phyloP scores from a whole-genome alignment of 2,888 invertebrate species.

The Chalcosyrphus nemorum region DNA sequence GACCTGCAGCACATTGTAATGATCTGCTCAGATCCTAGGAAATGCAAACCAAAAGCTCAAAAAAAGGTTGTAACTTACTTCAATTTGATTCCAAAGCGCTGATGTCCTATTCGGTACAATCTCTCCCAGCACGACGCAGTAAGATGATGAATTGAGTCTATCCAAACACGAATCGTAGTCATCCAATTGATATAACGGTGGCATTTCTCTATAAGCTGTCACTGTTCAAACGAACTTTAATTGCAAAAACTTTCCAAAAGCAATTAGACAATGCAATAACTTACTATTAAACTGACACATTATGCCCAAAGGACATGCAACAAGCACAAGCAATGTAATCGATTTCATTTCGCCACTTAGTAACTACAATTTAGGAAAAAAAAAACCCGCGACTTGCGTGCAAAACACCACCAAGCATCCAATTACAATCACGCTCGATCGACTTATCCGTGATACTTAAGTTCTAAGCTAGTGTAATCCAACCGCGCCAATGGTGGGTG shows the following conservation, averaged over 20 bases:
- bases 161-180: constrained; percentile 80
- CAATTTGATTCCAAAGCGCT: constrained; percentile 76
- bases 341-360: constrained; percentile 1
- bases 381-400: neutral
- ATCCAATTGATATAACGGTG: constrained; percentile 78
- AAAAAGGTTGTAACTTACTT: too few species aligned
- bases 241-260: neutral
- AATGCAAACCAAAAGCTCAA: too few species aligned
- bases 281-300: constrained; percentile 59
- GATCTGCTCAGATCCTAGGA: too few species aligned
- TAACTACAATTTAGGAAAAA: neutral
- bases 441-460: neutral
- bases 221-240: constrained; percentile 73
- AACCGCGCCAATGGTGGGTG: neutral
- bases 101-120: constrained; percentile 76
- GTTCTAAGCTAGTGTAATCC: too few species aligned
- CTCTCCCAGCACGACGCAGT: constrained; percentile 78
- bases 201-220: constrained; percentile 81
- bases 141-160: constrained; percentile 66
- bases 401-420: neutral
- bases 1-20: too few species aligned
- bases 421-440: too few species aligned
- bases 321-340: neutral
- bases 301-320: constrained; percentile 13
- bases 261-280: neutral